Conservation (phyloP, 64 coral and sea anemone species). For the Orbicella faveolata region DNA sequence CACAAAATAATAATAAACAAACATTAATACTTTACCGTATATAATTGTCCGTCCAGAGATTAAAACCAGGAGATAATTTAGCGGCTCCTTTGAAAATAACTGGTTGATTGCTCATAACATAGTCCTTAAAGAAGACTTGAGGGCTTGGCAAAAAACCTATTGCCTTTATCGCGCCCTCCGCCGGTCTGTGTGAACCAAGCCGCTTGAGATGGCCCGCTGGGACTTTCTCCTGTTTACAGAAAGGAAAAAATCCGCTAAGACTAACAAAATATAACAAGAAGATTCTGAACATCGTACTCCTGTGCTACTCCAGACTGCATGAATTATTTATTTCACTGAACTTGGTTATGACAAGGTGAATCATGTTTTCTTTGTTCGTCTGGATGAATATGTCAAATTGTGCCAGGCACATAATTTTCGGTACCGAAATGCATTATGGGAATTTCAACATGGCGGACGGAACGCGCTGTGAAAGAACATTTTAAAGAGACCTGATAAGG, state of each 20-base stretch:
- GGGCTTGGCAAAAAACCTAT: slow-evolving; percentile 56
- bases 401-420: not conserved
- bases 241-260: slow-evolving; percentile 37
- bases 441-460: slow-evolving; percentile 66
- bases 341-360: not conserved
- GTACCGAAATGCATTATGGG: slow-evolving; percentile 16
- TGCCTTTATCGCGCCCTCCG: slow-evolving; percentile 54
- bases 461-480: not conserved
- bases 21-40: slow-evolving; percentile 49
- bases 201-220: slow-evolving; percentile 76
- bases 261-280: not conserved
- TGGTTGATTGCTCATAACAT: slow-evolving; percentile 51
- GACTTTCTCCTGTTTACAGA: slow-evolving; percentile 1
- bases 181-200: slow-evolving; percentile 72
- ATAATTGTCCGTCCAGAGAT: slow-evolving; percentile 82
- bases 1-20: too few relatives aligned
- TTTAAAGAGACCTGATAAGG: not conserved
- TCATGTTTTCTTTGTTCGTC: not conserved
- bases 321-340: not conserved
- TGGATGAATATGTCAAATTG: not conserved
- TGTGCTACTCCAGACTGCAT: not conserved
- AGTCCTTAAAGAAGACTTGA: slow-evolving; percentile 57
- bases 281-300: not conserved
- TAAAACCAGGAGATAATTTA: slow-evolving; percentile 67
- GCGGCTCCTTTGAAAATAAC: slow-evolving; percentile 90